A percentile compares a stretch with the other conserved stretches of the same genome.
phyloP scores from a whole-genome alignment of 30 jellyfish, hydroid and myxozoan species.

The Chrysaora quinquecirrha region DNA sequence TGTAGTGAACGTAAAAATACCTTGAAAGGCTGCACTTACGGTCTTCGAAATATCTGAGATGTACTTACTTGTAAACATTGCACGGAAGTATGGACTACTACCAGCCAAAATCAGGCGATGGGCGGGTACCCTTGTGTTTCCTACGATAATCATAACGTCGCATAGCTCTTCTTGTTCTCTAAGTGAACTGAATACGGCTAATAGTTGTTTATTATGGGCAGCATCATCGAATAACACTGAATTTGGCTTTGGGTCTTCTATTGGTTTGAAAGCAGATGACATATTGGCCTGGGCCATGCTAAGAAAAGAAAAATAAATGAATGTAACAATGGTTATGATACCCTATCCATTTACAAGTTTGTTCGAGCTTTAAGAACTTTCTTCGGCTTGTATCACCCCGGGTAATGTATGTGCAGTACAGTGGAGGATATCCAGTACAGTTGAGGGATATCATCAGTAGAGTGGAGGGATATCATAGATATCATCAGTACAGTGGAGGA shows the following conservation, averaged over 20 bases:
- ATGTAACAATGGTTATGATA: neutral
- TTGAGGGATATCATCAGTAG: no score
- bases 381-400: no score
- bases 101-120: constrained; percentile 90
- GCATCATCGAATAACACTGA: constrained; percentile 80
- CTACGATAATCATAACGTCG: constrained; percentile 77
- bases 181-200: constrained; percentile 73
- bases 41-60: no score
- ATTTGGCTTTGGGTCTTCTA: constrained; percentile 49
- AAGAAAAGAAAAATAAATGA: neutral
- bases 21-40: no score
- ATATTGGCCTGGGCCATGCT: constrained; percentile 70
- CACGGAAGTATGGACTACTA: constrained; percentile 94
- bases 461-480: no score
- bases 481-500: no score
- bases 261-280: constrained; percentile 56
- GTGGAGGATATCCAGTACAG: no score
- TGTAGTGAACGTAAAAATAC: no score
- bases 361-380: neutral
- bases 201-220: constrained; percentile 82
- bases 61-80: constrained; percentile 98
- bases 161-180: constrained; percentile 90
- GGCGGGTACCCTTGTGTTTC: constrained; percentile 65
- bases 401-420: no score
- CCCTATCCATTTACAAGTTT: neutral